Conservation (phyloP, 2,113 vertebrate species). For the Stomatorhinus ivindoensis region DNA sequence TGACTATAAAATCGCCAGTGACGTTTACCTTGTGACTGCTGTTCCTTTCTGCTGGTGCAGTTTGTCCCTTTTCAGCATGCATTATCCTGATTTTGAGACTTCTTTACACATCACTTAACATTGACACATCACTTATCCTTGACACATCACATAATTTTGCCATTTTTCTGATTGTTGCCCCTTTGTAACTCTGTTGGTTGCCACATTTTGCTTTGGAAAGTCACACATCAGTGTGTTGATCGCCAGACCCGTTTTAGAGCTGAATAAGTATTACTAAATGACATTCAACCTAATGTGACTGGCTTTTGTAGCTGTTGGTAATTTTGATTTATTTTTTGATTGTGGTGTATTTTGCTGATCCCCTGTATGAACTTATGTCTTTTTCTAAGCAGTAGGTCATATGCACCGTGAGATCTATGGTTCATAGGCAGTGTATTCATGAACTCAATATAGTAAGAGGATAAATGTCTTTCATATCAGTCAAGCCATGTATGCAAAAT, state of each 20-base stretch:
- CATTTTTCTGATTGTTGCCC: neutral
- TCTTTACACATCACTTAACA: no score
- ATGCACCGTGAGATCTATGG: neutral
- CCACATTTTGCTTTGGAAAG: neutral
- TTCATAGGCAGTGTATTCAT: neutral
- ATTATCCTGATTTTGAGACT: neutral
- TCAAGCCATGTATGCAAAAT: neutral
- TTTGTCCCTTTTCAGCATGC: neutral
- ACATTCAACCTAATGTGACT: neutral
- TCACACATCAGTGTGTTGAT: neutral
- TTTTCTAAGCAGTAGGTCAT: neutral
- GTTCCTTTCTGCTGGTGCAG: neutral
- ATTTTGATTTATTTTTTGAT: neutral
- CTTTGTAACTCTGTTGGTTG: neutral
- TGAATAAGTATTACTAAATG: neutral
- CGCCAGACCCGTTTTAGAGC: neutral
- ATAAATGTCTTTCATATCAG: neutral
- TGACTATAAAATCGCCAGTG: neutral
- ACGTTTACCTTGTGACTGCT: neutral
- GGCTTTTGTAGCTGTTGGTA: neutral
- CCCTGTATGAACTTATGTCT: neutral
- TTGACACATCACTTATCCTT: neutral
- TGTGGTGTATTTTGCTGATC: neutral
- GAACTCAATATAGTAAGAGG: neutral
- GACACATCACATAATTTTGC: neutral